Percentiles rank a stretch among this genome's conserved stretches.
These are phyloP conservation scores for Hybos culiciformis DNA, from an alignment of 2,888 invertebrate genomes.

Conservation along the genomic window DNA sequence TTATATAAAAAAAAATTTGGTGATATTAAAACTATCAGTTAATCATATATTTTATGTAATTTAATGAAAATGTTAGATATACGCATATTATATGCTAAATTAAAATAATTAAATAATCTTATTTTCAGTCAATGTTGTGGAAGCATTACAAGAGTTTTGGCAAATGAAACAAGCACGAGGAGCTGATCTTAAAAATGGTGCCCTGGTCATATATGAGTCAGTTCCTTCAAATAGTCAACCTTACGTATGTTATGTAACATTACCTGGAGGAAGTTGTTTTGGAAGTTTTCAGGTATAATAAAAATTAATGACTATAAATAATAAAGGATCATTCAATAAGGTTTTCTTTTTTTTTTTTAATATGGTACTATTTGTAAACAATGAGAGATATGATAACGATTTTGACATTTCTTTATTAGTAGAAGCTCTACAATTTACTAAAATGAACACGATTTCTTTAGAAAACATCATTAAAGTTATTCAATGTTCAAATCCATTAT, in stretches of 20 bases:
- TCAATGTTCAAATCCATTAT: too few relatives aligned
- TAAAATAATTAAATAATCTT: too few relatives aligned
- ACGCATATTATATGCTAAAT: too few relatives aligned
- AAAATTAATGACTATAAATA: constrained; percentile 4
- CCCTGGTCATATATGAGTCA: constrained; percentile 88
- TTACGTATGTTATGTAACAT: constrained; percentile 87
- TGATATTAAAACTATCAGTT: too few relatives aligned
- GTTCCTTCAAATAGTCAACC: constrained; percentile 83
- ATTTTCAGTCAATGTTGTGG: constrained; percentile 78
- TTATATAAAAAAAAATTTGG: too few relatives aligned
- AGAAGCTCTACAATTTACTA: too few relatives aligned
- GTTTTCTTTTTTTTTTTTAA: background rate
- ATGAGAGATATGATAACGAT: background rate
- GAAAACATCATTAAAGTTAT: too few relatives aligned
- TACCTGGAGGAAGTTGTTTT: constrained; percentile 91
- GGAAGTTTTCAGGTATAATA: constrained; percentile 76
- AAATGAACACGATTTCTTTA: too few relatives aligned
- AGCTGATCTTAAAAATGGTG: constrained; percentile 72
- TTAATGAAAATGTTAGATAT: too few relatives aligned
- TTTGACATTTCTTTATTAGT: background rate
- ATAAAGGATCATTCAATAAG: background rate
- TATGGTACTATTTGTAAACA: background rate
- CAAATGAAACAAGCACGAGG: constrained; percentile 89
- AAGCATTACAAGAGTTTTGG: constrained; percentile 94
- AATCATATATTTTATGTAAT: too few relatives aligned